Evolutionary conservation across 2,888 invertebrate genomes (phyloP).

Genomic region (Myopa tessellatipennis): DNA sequence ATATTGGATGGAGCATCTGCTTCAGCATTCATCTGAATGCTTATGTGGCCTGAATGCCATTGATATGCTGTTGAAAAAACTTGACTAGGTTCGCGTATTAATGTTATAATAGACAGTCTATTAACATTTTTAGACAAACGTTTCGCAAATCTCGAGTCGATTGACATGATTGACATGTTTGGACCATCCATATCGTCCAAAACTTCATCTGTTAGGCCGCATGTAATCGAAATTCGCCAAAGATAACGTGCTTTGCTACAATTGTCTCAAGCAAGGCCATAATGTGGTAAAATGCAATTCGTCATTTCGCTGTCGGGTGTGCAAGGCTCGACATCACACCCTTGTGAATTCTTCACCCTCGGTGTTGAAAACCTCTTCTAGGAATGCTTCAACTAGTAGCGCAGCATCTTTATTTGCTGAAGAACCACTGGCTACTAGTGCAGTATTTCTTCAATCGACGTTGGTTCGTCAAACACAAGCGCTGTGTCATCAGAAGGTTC

Average conservation of each 20-base stretch:
- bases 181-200: too few species aligned
- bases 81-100: background rate
- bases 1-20: background rate
- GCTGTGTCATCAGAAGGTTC: background rate
- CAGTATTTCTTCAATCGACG: background rate
- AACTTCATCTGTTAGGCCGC: too few species aligned
- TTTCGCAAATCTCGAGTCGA: too few species aligned
- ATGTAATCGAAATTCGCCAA: background rate
- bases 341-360: background rate
- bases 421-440: background rate
- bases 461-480: background rate
- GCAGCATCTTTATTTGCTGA: background rate
- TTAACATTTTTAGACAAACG: too few species aligned
- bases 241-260: background rate
- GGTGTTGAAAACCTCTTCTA: background rate
- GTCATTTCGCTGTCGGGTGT: background rate
- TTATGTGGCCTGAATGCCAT: too few species aligned
- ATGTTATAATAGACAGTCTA: background rate
- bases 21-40: background rate
- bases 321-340: constrained; percentile 14
- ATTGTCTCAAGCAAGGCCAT: background rate
- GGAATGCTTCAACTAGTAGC: background rate
- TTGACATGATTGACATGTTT: too few species aligned
- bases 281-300: background rate
- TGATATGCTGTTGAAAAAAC: background rate